Evolutionary conservation across 2,888 invertebrate species (phyloP).

Genomic region (Orthosia gracilis): DNA sequence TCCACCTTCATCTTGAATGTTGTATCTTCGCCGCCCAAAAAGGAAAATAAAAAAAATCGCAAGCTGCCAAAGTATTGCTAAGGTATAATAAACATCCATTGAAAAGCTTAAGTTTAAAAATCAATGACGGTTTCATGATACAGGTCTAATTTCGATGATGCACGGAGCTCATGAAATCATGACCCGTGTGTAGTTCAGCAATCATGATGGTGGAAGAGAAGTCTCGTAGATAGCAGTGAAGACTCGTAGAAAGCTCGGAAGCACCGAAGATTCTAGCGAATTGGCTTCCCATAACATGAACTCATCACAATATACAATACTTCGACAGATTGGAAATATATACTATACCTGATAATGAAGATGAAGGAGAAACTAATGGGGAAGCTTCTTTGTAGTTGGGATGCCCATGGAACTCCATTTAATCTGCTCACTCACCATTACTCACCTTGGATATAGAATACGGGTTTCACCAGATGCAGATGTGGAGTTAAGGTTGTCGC

Average conservation of each 20-base stretch:
- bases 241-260: not conserved
- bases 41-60: constrained; percentile 33
- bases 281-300: constrained; percentile 22
- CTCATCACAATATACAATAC: constrained; percentile 24
- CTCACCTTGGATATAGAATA: not conserved
- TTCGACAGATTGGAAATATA: constrained; percentile 38
- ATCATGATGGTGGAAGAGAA: not conserved
- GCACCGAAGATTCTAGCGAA: constrained; percentile 1
- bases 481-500: no score
- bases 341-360: constrained; percentile 44
- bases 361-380: not conserved
- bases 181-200: constrained; percentile 9
- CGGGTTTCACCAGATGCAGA: constrained; percentile 16
- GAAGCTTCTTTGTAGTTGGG: not conserved
- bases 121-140: constrained; percentile 23
- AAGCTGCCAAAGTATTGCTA: constrained; percentile 34
- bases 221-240: constrained; percentile 13
- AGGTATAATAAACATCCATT: not conserved
- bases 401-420: not conserved
- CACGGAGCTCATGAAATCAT: constrained; percentile 16
- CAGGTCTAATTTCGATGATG: constrained; percentile 1
- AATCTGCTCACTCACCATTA: constrained; percentile 7
- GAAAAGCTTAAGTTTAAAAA: not conserved
- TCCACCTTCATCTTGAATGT: not conserved
- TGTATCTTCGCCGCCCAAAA: not conserved